Percentiles rank a stretch among this genome's conserved stretches.
Evolutionary conservation across 1,140 invertebrate species (phyloP).

Genomic region (Drosophila paulistorum): DNA sequence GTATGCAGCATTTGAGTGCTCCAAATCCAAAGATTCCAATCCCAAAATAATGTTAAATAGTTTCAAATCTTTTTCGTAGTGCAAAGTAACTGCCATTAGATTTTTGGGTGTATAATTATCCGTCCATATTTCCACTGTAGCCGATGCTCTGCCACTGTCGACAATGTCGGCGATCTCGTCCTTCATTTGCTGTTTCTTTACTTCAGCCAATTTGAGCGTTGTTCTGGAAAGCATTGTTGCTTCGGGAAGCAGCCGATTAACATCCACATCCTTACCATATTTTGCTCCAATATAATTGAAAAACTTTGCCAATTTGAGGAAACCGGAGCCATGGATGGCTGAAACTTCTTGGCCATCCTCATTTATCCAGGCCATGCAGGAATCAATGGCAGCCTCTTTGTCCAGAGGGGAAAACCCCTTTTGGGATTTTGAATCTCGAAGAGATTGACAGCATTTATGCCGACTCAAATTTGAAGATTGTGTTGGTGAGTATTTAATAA

Average conservation of each 20-base stretch:
- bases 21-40: constrained; percentile 6
- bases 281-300: too few species aligned
- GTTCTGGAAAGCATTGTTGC: not conserved
- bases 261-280: too few species aligned
- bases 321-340: too few species aligned
- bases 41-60: constrained; percentile 11
- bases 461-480: too few species aligned
- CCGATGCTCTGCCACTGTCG: not conserved
- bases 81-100: constrained; percentile 8
- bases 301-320: too few species aligned
- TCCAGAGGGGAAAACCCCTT: too few species aligned
- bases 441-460: too few species aligned
- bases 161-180: not conserved
- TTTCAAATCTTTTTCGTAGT: not conserved
- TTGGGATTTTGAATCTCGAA: too few species aligned
- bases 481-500: too few species aligned
- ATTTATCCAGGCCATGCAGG: too few species aligned
- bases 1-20: not conserved
- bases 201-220: not conserved
- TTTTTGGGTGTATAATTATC: not conserved
- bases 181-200: not conserved
- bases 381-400: too few species aligned
- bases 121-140: not conserved
- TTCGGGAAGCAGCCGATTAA: not conserved
- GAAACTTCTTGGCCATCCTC: too few species aligned